phyloP scores from a whole-genome alignment of 2,888 invertebrate species.

The Myopa tessellatipennis region DNA sequence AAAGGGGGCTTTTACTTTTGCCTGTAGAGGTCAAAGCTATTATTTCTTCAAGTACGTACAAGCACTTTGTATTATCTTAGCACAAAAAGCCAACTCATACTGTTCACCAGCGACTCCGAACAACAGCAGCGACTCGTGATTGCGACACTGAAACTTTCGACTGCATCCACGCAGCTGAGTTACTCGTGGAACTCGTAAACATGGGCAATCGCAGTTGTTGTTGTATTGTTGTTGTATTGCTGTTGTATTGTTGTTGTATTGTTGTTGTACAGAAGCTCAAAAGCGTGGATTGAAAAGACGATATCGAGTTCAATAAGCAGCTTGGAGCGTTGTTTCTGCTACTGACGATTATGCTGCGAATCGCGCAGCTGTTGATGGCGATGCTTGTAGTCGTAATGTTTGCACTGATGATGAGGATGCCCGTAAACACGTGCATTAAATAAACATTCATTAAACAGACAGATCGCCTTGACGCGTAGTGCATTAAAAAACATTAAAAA shows the following conservation, averaged over 20 bases:
- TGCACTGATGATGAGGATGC: background rate
- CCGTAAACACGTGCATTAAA: slow-evolving; percentile 38
- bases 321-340: background rate
- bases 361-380: slow-evolving; percentile 30
- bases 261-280: background rate
- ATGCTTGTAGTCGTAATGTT: background rate
- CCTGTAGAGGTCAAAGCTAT: too few relatives aligned
- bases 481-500: background rate
- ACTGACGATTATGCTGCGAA: slow-evolving; percentile 21
- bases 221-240: slow-evolving; percentile 3
- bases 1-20: too few relatives aligned
- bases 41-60: too few relatives aligned
- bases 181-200: background rate
- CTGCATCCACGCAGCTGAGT: too few relatives aligned
- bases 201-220: background rate
- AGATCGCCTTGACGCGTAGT: slow-evolving; percentile 32
- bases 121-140: too few relatives aligned
- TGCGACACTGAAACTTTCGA: too few relatives aligned
- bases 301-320: background rate
- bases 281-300: slow-evolving; percentile 2
- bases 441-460: background rate
- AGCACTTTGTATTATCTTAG: too few relatives aligned
- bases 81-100: too few relatives aligned
- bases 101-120: too few relatives aligned
- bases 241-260: slow-evolving; percentile 18